A percentile compares a stretch with the other conserved stretches of the same genome.
Evolutionary conservation across 2,797 vertebrate genomes (phyloP).

Genomic region (Crypturellus tataupa): DNA sequence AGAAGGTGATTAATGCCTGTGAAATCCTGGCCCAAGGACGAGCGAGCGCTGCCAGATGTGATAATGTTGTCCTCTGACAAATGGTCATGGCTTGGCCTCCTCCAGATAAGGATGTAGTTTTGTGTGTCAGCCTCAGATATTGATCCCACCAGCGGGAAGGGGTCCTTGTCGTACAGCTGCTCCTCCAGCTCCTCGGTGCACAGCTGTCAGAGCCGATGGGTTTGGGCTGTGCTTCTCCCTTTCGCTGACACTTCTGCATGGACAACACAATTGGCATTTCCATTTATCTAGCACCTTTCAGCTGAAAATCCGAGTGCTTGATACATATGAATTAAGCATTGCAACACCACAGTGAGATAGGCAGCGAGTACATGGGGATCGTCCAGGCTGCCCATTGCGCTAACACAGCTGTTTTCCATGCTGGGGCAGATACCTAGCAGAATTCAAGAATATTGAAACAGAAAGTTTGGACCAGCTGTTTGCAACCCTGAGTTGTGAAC

Average conservation of each 20-base stretch:
- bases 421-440: not conserved
- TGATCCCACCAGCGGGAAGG: not conserved
- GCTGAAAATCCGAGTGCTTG: not conserved
- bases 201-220: not conserved
- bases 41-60: constrained; percentile 22
- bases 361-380: not conserved
- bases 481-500: not conserved
- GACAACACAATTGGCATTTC: not conserved
- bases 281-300: not conserved
- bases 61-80: constrained; percentile 53
- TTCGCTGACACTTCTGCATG: not conserved
- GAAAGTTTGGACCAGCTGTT: constrained; percentile 16
- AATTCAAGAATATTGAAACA: constrained; percentile 14
- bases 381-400: rapidly evolving
- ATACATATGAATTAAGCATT: not conserved
- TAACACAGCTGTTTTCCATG: constrained; percentile 43
- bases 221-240: not conserved
- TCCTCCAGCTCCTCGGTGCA: not conserved
- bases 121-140: not conserved
- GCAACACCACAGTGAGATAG: not conserved
- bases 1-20: constrained; percentile 52
- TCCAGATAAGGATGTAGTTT: constrained; percentile 1
- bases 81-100: not conserved
- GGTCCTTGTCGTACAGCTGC: not conserved
- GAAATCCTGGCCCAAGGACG: constrained; percentile 46